Percentiles rank a stretch among this genome's conserved stretches.
Evolutionary conservation across 2,797 vertebrate species (phyloP).

Genomic region (Myiothlypis chrysogaster): DNA sequence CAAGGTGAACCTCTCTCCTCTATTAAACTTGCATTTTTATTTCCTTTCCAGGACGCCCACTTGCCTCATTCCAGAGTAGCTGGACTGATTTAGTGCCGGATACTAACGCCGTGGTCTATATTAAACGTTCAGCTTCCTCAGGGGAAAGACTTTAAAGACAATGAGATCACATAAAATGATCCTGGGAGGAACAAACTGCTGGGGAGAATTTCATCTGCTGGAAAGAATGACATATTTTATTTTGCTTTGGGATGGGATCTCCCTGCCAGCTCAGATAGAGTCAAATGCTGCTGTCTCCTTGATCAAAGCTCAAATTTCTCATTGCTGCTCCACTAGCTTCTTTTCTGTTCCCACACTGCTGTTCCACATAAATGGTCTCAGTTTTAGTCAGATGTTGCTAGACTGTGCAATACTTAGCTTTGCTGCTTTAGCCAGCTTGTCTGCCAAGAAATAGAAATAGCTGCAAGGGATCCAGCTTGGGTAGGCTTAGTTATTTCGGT

Average conservation of each 20-base stretch:
- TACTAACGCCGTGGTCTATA: constrained; percentile 78
- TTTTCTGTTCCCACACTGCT: constrained; percentile 12
- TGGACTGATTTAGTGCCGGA: constrained; percentile 82
- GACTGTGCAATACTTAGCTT: neutral
- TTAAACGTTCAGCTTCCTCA: constrained; percentile 77
- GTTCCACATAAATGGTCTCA: neutral
- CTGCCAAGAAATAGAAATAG: constrained; percentile 17
- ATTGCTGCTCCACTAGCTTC: neutral
- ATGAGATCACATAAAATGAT: neutral
- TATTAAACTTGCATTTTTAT: constrained; percentile 4
- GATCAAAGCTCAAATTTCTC: constrained; percentile 40
- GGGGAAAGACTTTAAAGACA: constrained; percentile 50
- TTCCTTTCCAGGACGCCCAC: constrained; percentile 79
- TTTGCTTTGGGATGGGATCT: constrained; percentile 42
- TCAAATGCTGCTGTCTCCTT: constrained; percentile 25
- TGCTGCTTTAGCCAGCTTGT: constrained; percentile 6
- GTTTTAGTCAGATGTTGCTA: neutral
- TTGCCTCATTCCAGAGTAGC: constrained; percentile 83
- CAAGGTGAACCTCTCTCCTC: neutral
- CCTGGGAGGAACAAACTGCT: constrained; percentile 21
- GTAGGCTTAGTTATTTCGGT: neutral
- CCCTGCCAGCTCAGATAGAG: constrained; percentile 18
- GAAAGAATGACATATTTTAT: constrained; percentile 29
- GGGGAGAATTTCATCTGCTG: constrained; percentile 23
- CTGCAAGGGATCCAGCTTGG: neutral